A percentile compares a stretch with the other conserved stretches of the same genome.
phyloP scores from a whole-genome alignment of 1,140 invertebrate genomes.

The Berghia stephanieae region DNA sequence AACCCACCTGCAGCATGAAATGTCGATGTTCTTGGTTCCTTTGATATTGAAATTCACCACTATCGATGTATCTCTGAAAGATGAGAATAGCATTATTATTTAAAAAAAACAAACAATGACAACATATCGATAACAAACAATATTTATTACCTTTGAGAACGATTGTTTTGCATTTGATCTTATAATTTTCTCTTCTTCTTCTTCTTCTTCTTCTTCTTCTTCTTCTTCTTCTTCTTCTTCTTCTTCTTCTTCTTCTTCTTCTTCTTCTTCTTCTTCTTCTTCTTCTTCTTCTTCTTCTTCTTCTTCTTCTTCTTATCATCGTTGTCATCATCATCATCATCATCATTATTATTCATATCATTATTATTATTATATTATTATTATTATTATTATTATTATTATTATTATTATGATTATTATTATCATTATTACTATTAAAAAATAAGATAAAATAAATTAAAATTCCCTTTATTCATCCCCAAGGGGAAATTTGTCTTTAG shows the following conservation, averaged over 20 bases:
- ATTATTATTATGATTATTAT: too few species aligned
- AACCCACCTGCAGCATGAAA: constrained; percentile 26
- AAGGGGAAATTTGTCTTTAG: too few species aligned
- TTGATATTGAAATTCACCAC: constrained; percentile 28
- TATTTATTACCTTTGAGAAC: neutral
- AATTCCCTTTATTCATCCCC: too few species aligned
- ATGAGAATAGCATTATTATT: neutral
- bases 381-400: too few species aligned
- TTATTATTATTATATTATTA: too few species aligned
- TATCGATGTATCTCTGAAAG: constrained; percentile 25
- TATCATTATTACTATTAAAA: too few species aligned
- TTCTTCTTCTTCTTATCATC: too few species aligned
- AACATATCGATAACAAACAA: neutral
- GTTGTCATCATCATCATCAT: too few species aligned
- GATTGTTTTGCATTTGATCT: too few species aligned
- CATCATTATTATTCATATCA: too few species aligned
- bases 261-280: neutral
- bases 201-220: neutral
- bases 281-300: neutral
- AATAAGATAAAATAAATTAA: too few species aligned
- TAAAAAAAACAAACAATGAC: neutral
- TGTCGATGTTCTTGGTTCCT: constrained; percentile 18
- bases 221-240: neutral
- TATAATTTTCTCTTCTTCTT: neutral
- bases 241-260: neutral